phyloP scores from a whole-genome alignment of 2,888 invertebrate species.

The Poecilobothrus nobilitatus region DNA sequence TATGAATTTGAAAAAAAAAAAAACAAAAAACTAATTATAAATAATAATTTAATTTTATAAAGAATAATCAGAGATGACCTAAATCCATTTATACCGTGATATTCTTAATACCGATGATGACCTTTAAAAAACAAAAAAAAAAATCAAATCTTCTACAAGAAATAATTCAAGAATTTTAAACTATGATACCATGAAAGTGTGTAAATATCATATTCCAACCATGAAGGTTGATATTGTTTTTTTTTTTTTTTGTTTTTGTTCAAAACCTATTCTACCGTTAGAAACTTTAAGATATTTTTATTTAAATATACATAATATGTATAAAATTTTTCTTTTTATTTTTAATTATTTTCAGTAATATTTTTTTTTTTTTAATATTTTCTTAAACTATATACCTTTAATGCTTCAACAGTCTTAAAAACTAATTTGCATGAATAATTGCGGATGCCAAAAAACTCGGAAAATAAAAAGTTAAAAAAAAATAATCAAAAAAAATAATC shows the following conservation, averaged over 20 bases:
- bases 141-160: neutral
- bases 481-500: too few species aligned
- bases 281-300: too few species aligned
- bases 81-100: neutral
- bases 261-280: neutral
- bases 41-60: neutral
- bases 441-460: neutral
- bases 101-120: neutral
- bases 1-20: too few species aligned
- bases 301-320: too few species aligned
- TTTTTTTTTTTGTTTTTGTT: neutral
- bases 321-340: neutral
- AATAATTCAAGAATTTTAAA: neutral
- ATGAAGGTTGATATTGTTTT: neutral
- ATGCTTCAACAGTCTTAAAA: neutral
- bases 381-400: neutral
- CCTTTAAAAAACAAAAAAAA: neutral
- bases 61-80: neutral
- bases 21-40: too few species aligned
- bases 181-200: neutral
- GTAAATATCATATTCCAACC: neutral
- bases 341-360: neutral
- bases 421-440: conserved; percentile 6
- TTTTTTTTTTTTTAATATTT: neutral
- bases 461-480: too few species aligned